phyloP scores from a whole-genome alignment of 2,797 vertebrate species.

The Falco berigora region DNA sequence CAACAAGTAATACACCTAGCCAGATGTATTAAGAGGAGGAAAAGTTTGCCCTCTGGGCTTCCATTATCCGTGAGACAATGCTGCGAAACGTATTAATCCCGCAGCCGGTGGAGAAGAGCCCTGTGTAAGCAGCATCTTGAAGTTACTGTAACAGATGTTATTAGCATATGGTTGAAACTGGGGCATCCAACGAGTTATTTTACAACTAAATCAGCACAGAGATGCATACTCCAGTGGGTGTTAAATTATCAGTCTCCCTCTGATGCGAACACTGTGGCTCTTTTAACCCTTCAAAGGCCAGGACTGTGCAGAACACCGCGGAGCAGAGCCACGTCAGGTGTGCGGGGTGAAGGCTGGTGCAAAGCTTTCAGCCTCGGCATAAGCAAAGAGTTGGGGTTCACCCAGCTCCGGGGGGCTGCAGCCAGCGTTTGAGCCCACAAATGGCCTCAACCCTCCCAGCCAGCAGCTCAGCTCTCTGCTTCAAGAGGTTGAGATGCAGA shows the following conservation, averaged over 20 bases:
- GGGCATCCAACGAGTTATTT: slow-evolving; percentile 44
- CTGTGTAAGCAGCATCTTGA: slow-evolving; percentile 10
- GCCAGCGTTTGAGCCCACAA: background rate
- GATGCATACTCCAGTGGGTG: background rate
- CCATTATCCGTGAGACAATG: background rate
- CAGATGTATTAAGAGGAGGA: background rate
- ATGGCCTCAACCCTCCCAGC: background rate
- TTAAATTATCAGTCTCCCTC: slow-evolving; percentile 13
- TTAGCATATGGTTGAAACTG: slow-evolving; percentile 64
- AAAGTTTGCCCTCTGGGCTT: slow-evolving; percentile 47
- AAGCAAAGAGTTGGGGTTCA: background rate
- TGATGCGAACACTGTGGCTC: background rate
- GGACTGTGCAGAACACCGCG: background rate
- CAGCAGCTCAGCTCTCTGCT: background rate
- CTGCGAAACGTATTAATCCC: background rate
- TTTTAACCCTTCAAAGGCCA: background rate
- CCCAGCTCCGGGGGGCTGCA: background rate
- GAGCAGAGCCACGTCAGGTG: accelerated
- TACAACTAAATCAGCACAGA: slow-evolving; percentile 47
- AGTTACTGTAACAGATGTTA: slow-evolving; percentile 52
- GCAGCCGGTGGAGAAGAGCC: background rate
- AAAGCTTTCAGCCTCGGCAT: background rate
- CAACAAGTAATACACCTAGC: background rate
- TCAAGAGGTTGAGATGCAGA: accelerated
- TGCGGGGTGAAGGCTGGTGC: background rate